Evolutionary conservation across 2,888 invertebrate genomes (phyloP), one percentile per base, ranked within the genome.

Genomic region (Vandiemenella viatica): DNA sequence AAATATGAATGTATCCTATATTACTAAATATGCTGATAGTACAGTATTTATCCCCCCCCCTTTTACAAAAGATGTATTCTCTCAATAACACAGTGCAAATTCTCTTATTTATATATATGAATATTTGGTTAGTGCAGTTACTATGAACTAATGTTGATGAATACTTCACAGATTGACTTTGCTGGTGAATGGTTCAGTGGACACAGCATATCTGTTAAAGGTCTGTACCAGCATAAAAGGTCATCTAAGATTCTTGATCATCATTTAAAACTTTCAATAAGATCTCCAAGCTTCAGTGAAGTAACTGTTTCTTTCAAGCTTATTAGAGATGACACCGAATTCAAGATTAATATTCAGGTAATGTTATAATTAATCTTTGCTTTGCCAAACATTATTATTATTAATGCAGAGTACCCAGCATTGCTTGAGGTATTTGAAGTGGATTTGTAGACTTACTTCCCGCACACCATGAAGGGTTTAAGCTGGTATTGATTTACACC

Each of bases 101-200:
- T n/a, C n/a, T n/a, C n/a, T n/a, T n/a, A n/a, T n/a, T n/a, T n/a
- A n/a, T n/a, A n/a, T n/a, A n/a, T n/a, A n/a, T n/a, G n/a, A n/a
- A n/a, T n/a, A n/a, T n/a, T n/a, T n/a, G n/a, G n/a, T n/a, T n/a
- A n/a, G n/a, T n/a, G n/a, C n/a, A n/a, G n/a, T n/a, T n/a, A n/a
- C n/a, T n/a, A n/a, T n/a, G n/a, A n/a, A 17, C 5, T 17, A 43
- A 43, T 49, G 56, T 55, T 44, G 52, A 37, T 40, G 32, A 45
- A 16, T 18, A 43, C 7, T 8, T 47, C 48, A 15, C 57, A 83
- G 83, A 68, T 86, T 20, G 79, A 82, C 57, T 71, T 84, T 37
- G 71, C 72, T 21, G 85, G 83, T 0, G 73, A 81, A 0, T 88
- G 87, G 87, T 87, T 88, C 62, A 85, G 83, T 42, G 85, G 84